These are phyloP conservation scores for Netelia inedita DNA, from an alignment of 2,888 invertebrate genomes.

Conservation along the genomic window DNA sequence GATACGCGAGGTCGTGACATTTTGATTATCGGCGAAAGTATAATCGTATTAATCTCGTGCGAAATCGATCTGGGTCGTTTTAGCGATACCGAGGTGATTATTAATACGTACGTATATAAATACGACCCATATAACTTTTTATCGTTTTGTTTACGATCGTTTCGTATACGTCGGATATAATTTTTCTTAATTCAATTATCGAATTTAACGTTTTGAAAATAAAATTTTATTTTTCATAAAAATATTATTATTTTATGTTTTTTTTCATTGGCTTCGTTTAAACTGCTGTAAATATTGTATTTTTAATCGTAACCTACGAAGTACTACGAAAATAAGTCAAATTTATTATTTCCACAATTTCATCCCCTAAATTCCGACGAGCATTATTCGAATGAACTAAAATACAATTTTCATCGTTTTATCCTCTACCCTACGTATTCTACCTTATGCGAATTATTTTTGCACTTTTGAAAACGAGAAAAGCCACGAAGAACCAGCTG, in stretches of 20 bases:
- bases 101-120: conserved; percentile 17
- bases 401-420: neutral
- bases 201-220: neutral
- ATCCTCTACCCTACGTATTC: neutral
- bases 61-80: conserved; percentile 56
- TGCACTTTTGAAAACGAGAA: neutral
- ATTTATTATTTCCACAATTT: too few relatives aligned
- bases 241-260: too few relatives aligned
- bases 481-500: conserved; percentile 39
- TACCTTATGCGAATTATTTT: neutral
- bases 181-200: neutral
- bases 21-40: conserved; percentile 52
- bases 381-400: neutral
- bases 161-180: neutral
- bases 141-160: neutral
- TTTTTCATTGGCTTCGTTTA: too few relatives aligned
- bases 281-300: too few relatives aligned
- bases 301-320: too few relatives aligned
- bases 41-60: conserved; percentile 52
- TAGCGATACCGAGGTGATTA: conserved; percentile 52
- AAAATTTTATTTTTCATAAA: too few relatives aligned
- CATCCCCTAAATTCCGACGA: too few relatives aligned
- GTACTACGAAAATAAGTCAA: too few relatives aligned
- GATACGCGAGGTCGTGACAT: conserved; percentile 27
- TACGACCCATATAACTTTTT: neutral